Evolutionary conservation across 2,113 vertebrate species (phyloP), one percentile per base, ranked within the genome.

Genomic region (Progne subis): DNA sequence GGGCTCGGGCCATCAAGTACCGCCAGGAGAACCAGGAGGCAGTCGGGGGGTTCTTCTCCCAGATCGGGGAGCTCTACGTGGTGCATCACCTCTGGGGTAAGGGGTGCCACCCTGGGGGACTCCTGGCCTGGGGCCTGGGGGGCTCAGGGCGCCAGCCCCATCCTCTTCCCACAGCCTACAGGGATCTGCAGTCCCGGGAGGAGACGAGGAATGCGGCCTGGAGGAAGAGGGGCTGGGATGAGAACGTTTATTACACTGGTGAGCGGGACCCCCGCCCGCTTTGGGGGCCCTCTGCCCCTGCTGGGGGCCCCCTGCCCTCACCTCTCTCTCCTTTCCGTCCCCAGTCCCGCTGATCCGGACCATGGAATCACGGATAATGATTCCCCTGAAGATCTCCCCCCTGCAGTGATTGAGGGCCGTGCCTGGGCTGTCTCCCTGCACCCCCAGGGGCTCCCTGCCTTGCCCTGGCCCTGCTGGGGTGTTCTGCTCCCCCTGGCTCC

Each of bases 21-120:
- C 98, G 99, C 20, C 99, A 99, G 88, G 98, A 99, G 95, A 99
- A 99, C 98, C 97, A 98, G n/a, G 99, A 99, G 94, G 99, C 99
- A 0, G 99, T 99, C 4, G 99, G 99, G 0, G 99, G 99, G 14
- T 99, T 99, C 97, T 99, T 99, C 98, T 99, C 99, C 2, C 99
- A 99, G 97, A 99, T 99, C 1, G 99, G 99, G 52, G 98, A 99
- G 87, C 98, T 99, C 28, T 99, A 99, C 7, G 98, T 99, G 0
- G 99, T 99, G 74, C 99, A 99, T 92, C 99, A 99, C 88, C 98
- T 99, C 70, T 99, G 99, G 99, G 99, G 99, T 99, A 97, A 97
- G 98, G 86, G 18, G 23, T 25, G 9, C 2, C 8, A 6, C 43
- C 16, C 20, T 0, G 3, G 25, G 29, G 15, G 3, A 14, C 32